Evolutionary conservation across 2,797 vertebrate species (phyloP).

Genomic region (Leptatherina wallacei): DNA sequence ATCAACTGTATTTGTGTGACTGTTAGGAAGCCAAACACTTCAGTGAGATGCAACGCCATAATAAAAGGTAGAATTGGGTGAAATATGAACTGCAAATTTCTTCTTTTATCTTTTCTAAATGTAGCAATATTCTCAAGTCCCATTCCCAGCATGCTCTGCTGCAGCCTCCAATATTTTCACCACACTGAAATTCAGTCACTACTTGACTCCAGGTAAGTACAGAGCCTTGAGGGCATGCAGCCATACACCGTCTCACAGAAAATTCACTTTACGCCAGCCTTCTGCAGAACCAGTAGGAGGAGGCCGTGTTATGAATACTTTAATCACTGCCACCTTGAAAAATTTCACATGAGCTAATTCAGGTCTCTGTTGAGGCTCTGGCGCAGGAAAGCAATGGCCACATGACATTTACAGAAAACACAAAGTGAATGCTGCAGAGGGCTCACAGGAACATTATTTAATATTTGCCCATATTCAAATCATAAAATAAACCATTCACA

Average conservation of each 20-base stretch:
- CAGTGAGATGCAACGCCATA: neutral
- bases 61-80: neutral
- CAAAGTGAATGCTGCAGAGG: slow-evolving; percentile 4
- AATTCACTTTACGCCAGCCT: slow-evolving; percentile 40
- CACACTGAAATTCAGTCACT: slow-evolving; percentile 31
- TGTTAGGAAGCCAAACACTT: too few relatives aligned
- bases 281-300: slow-evolving; percentile 33
- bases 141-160: slow-evolving; percentile 34
- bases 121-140: slow-evolving; percentile 19
- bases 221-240: slow-evolving; percentile 36
- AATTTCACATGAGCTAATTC: slow-evolving; percentile 45
- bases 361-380: slow-evolving; percentile 19
- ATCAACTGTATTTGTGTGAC: too few relatives aligned
- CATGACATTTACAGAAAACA: slow-evolving; percentile 22
- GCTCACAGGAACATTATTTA: slow-evolving; percentile 5
- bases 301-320: slow-evolving; percentile 24
- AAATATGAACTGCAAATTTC: neutral
- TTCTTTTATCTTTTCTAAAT: slow-evolving; percentile 4
- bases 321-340: slow-evolving; percentile 44
- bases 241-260: slow-evolving; percentile 29
- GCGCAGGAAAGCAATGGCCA: slow-evolving; percentile 2
- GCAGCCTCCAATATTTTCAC: slow-evolving; percentile 39
- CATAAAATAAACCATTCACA: slow-evolving; percentile 12
- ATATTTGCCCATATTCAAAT: neutral
- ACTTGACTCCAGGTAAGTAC: slow-evolving; percentile 49